These are phyloP conservation scores for Chalcosyrphus nemorum DNA, from an alignment of 2,888 invertebrate species.

Conservation along the genomic window DNA sequence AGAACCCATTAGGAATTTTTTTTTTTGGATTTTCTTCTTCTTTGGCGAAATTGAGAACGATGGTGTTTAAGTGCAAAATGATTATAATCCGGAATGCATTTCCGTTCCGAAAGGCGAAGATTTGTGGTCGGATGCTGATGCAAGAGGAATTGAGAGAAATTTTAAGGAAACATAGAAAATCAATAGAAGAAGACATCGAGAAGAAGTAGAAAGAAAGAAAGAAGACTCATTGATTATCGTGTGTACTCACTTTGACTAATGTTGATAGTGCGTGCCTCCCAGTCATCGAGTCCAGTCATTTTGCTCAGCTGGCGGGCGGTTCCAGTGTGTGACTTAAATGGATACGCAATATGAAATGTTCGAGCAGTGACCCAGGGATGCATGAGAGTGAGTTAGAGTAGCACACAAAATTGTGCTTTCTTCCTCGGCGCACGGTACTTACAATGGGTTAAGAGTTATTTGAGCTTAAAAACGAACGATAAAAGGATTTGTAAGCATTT, in stretches of 20 bases:
- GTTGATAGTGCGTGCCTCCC: slow-evolving; percentile 29
- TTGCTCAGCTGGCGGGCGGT: not conserved
- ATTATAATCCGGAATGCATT: slow-evolving; percentile 49
- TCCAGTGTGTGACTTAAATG: slow-evolving; percentile 17
- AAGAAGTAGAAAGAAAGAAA: not conserved
- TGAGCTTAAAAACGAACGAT: not conserved
- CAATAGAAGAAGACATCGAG: not conserved
- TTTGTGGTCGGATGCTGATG: not conserved
- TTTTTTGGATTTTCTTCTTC: not conserved
- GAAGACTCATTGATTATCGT: not conserved
- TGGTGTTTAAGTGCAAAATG: slow-evolving; percentile 45
- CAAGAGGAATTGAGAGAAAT: not conserved
- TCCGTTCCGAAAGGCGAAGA: slow-evolving; percentile 11
- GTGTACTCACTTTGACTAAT: slow-evolving; percentile 35
- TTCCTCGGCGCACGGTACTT: not conserved
- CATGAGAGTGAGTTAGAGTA: not conserved
- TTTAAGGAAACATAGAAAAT: not conserved
- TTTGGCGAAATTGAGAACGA: slow-evolving; percentile 1
- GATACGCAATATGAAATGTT: slow-evolving; percentile 10
- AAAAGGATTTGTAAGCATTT: too few relatives aligned
- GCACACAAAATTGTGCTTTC: not conserved
- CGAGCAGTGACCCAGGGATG: slow-evolving; percentile 8
- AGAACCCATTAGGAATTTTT: slow-evolving; percentile 29
- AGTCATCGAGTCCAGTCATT: slow-evolving; percentile 28
- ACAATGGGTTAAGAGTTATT: not conserved